Conservation (phyloP, 2,113 vertebrate genomes). For the Trematocara zebra region DNA sequence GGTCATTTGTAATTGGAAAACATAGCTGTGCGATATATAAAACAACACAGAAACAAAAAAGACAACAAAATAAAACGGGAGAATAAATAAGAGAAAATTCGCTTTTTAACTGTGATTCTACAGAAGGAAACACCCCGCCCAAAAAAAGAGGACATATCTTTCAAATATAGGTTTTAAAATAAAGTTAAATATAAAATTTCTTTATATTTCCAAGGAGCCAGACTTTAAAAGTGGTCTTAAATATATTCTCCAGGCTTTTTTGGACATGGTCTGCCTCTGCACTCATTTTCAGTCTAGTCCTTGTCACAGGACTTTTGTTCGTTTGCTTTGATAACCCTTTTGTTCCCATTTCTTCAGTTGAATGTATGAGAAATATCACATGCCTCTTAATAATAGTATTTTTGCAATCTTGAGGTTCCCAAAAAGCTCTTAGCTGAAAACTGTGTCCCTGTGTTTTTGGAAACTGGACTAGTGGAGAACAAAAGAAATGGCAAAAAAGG, state of each 20-base stretch:
- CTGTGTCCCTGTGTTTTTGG: background rate
- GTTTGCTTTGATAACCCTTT: background rate
- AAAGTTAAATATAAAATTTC: background rate
- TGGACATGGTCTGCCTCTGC: background rate
- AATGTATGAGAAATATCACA: background rate
- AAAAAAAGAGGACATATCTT: accelerated
- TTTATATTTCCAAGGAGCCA: background rate
- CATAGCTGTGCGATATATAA: background rate
- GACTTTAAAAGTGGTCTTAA: background rate
- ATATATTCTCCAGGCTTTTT: background rate
- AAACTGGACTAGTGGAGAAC: background rate
- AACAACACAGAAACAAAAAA: background rate
- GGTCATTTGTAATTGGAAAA: background rate
- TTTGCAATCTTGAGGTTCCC: background rate
- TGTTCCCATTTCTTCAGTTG: background rate
- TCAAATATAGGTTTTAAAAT: background rate
- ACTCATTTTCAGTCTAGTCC: background rate
- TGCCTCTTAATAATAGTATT: background rate
- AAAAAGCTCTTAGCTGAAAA: background rate
- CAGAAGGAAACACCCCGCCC: background rate
- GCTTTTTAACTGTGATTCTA: background rate
- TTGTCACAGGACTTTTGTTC: background rate
- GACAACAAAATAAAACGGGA: background rate
- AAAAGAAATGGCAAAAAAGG: background rate
- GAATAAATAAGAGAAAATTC: background rate